These are phyloP conservation scores for Anolis sagrei DNA, from an alignment of 2,113 vertebrate species.

Conservation along the genomic window DNA sequence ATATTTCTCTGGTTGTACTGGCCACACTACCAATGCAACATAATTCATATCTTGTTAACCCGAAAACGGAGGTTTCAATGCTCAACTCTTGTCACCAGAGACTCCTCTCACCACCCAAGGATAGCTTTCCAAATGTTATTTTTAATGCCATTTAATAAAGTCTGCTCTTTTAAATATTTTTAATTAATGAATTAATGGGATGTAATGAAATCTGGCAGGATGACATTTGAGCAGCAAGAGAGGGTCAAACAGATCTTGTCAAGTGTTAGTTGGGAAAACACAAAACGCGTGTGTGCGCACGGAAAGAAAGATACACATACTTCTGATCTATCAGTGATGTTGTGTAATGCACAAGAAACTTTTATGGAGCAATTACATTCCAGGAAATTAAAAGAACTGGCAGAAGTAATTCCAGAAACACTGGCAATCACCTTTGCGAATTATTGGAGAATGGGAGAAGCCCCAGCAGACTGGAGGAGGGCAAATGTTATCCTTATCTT, in stretches of 20 bases:
- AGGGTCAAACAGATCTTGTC: constrained; percentile 77
- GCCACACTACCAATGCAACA: constrained; percentile 37
- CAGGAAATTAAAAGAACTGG: too few relatives aligned
- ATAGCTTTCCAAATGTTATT: constrained; percentile 77
- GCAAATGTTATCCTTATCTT: too few relatives aligned
- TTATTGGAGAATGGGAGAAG: too few relatives aligned
- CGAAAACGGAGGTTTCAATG: background rate
- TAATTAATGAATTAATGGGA: constrained; percentile 85
- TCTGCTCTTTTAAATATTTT: constrained; percentile 79
- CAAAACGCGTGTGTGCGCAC: background rate
- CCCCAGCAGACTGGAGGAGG: too few relatives aligned
- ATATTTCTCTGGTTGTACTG: constrained; percentile 19
- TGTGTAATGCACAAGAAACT: background rate
- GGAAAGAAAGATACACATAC: constrained; percentile 15
- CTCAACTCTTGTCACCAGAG: constrained; percentile 62
- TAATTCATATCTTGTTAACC: too few relatives aligned
- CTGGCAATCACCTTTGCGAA: too few relatives aligned
- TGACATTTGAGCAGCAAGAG: constrained; percentile 81
- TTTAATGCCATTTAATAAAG: constrained; percentile 77
- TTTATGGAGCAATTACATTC: background rate
- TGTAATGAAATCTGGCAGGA: constrained; percentile 83
- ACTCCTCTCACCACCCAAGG: constrained; percentile 53
- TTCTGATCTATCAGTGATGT: background rate
- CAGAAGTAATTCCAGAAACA: too few relatives aligned
- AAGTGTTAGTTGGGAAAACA: constrained; percentile 75